Conservation (phyloP, 2,797 vertebrate genomes). For the Bradypodion pumilum region DNA sequence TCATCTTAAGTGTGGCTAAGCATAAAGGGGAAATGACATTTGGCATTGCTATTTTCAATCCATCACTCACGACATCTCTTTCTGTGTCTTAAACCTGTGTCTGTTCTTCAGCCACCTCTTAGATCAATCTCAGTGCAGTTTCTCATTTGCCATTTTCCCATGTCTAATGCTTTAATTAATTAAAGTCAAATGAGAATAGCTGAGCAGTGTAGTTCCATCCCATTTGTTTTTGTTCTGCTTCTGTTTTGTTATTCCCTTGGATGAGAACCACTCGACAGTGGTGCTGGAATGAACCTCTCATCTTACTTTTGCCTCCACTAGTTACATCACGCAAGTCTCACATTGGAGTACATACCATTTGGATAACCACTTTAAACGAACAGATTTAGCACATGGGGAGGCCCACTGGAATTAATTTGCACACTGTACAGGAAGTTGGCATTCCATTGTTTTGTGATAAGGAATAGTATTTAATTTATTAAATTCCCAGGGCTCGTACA, state of each 20-base stretch:
- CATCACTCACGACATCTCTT: neutral
- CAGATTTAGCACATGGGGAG: neutral
- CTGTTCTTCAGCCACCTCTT: neutral
- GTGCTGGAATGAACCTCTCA: neutral
- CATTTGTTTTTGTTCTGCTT: neutral
- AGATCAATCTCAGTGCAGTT: neutral
- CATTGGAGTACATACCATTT: neutral
- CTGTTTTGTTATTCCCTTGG: neutral
- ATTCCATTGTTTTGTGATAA: neutral
- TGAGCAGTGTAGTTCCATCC: neutral
- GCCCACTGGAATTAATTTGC: neutral
- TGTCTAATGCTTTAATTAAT: conserved; percentile 6
- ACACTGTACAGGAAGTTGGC: neutral
- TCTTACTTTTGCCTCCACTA: neutral
- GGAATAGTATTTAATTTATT: neutral
- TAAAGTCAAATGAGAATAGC: neutral
- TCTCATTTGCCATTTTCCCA: neutral
- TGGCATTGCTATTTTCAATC: neutral
- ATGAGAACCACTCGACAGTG: neutral
- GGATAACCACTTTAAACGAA: neutral
- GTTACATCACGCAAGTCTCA: neutral
- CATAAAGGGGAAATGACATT: neutral
- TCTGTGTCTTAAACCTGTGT: neutral
- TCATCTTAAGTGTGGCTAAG: neutral
- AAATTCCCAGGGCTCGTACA: neutral